Conservation (phyloP, 2,888 invertebrate genomes). For the Dynastes hyllus region DNA sequence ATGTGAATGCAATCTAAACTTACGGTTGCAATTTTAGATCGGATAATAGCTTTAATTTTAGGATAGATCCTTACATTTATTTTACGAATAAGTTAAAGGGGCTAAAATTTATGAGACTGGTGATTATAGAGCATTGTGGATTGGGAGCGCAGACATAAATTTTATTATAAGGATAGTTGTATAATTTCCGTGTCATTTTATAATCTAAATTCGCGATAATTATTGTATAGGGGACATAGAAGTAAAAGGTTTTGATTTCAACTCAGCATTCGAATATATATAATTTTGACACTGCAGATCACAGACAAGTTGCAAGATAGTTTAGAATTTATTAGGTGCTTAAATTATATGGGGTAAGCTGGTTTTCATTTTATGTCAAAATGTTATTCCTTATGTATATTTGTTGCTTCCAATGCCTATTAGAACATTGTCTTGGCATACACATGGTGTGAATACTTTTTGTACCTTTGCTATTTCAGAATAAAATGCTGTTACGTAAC, state of each 20-base stretch:
- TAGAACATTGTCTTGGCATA: too few species aligned
- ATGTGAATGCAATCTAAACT: conserved; percentile 53
- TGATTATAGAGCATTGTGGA: too few species aligned
- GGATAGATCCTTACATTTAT: neutral
- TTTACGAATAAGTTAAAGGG: neutral
- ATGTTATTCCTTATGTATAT: too few species aligned
- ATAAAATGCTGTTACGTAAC: too few species aligned
- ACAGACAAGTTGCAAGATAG: neutral
- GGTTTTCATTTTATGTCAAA: too few species aligned
- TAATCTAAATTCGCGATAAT: conserved; percentile 4
- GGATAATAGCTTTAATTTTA: conserved; percentile 54
- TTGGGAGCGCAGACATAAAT: neutral
- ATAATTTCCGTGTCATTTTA: neutral
- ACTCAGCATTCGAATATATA: neutral
- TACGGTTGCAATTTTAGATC: conserved; percentile 56
- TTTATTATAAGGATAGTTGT: neutral
- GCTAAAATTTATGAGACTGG: too few species aligned
- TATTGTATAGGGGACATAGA: neutral
- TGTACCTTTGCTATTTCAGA: too few species aligned
- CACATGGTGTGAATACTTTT: too few species aligned
- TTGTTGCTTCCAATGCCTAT: too few species aligned
- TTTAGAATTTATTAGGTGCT: too few species aligned
- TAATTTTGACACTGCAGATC: neutral
- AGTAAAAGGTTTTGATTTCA: neutral
- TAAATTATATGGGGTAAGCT: too few species aligned